Percentiles rank a stretch among this genome's conserved stretches.
phyloP scores from a whole-genome alignment of 2,113 vertebrate species.

The Neofelis nebulosa region DNA sequence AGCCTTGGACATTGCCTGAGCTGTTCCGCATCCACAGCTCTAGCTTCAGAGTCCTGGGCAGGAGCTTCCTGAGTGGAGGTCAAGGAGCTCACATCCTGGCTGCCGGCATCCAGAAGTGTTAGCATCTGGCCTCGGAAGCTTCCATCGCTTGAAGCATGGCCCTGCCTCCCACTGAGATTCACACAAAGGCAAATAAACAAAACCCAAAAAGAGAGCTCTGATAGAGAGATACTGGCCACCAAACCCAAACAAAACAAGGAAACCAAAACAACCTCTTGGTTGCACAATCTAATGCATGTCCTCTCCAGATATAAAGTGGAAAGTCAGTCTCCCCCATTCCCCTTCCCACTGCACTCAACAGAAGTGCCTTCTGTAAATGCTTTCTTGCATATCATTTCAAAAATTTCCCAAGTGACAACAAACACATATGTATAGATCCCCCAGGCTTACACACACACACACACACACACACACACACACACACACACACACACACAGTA shows the following conservation, averaged over 20 bases:
- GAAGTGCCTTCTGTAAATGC: not conserved
- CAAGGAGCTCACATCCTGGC: accelerated
- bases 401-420: not conserved
- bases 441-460: not conserved
- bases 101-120: not conserved
- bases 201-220: not conserved
- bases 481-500: not conserved
- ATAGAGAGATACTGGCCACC: not conserved
- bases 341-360: not conserved
- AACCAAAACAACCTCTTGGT: not conserved
- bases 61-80: not conserved
- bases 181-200: not conserved
- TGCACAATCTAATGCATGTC: not conserved
- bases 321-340: not conserved
- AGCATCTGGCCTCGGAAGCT: not conserved
- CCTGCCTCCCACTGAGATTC: not conserved
- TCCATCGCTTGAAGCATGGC: not conserved
- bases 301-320: not conserved
- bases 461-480: not conserved
- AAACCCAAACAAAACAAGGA: not conserved
- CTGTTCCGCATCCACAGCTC: not conserved
- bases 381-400: not conserved
- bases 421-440: not conserved
- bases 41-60: not conserved
- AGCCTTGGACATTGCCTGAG: not conserved